phyloP scores from a whole-genome alignment of 2,797 vertebrate genomes.

The Gadopsis bispinosus region DNA sequence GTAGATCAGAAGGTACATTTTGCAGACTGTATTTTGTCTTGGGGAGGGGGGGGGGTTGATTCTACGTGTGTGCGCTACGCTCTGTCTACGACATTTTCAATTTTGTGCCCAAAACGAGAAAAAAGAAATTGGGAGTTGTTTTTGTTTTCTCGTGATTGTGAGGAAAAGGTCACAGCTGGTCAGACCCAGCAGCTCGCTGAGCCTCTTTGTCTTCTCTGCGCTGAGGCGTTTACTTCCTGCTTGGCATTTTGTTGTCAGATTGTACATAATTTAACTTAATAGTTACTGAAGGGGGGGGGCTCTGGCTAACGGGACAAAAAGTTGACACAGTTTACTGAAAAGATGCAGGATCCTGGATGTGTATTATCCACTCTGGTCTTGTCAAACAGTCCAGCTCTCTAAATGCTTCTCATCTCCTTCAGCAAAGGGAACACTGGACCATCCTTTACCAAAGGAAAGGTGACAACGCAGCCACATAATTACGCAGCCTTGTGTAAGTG shows the following conservation, averaged over 20 bases:
- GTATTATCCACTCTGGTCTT: not conserved
- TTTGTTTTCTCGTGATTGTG: not conserved
- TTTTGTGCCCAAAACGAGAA: not conserved
- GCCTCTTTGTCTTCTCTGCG: not conserved
- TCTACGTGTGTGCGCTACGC: too few relatives aligned
- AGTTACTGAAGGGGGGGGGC: too few relatives aligned
- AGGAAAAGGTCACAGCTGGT: not conserved
- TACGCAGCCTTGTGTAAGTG: too few relatives aligned
- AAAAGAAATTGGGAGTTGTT: not conserved
- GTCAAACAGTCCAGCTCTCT: too few relatives aligned
- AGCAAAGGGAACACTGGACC: too few relatives aligned
- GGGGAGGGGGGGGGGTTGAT: too few relatives aligned
- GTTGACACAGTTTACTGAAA: not conserved
- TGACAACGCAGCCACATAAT: too few relatives aligned
- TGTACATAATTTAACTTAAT: not conserved
- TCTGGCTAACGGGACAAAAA: too few relatives aligned
- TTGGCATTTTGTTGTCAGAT: not conserved
- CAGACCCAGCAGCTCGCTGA: not conserved
- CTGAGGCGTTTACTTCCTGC: not conserved
- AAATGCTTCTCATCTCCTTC: not conserved
- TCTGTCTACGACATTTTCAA: not conserved
- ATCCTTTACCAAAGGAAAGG: too few relatives aligned
- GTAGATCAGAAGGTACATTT: constrained; percentile 92
- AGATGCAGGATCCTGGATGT: too few relatives aligned
- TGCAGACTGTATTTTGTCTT: not conserved